Evolutionary conservation across 2,113 vertebrate genomes (phyloP).

Genomic region (Sciurus niger): DNA sequence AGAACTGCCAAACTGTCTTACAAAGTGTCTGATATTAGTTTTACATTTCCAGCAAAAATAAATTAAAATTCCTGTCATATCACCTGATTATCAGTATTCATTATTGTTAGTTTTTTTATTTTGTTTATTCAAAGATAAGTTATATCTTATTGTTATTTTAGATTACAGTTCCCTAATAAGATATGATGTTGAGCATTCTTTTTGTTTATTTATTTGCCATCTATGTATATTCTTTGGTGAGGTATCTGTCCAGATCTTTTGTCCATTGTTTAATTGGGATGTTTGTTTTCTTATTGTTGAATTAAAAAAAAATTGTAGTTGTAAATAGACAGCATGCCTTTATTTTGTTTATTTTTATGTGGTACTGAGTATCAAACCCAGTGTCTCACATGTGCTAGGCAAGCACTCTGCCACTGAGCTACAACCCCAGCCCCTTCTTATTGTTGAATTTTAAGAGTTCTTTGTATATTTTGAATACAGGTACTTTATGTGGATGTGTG

Average conservation of each 20-base stretch:
- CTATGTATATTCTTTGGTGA: slow-evolving; percentile 3
- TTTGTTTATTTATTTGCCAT: not conserved
- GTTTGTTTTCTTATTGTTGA: not conserved
- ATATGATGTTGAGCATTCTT: not conserved
- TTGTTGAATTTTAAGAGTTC: not conserved
- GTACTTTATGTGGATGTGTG: not conserved
- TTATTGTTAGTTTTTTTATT: not conserved
- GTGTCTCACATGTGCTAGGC: no score
- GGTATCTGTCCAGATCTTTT: not conserved
- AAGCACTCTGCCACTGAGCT: no score
- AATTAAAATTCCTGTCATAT: not conserved
- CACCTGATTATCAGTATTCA: not conserved
- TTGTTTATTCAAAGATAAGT: not conserved
- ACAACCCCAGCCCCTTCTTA: no score
- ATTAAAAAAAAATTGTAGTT: no score
- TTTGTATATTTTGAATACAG: not conserved
- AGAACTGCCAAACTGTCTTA: not conserved
- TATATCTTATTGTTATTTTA: not conserved
- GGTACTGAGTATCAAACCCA: no score
- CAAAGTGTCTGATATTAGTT: not conserved
- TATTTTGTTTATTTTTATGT: no score
- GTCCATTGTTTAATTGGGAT: not conserved
- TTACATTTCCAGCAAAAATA: not conserved
- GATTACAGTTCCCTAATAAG: slow-evolving; percentile 15
- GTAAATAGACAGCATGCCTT: no score